Percentiles rank a stretch among this genome's conserved stretches.
phyloP scores from a whole-genome alignment of 2,888 invertebrate species.

The Myathropa florea region DNA sequence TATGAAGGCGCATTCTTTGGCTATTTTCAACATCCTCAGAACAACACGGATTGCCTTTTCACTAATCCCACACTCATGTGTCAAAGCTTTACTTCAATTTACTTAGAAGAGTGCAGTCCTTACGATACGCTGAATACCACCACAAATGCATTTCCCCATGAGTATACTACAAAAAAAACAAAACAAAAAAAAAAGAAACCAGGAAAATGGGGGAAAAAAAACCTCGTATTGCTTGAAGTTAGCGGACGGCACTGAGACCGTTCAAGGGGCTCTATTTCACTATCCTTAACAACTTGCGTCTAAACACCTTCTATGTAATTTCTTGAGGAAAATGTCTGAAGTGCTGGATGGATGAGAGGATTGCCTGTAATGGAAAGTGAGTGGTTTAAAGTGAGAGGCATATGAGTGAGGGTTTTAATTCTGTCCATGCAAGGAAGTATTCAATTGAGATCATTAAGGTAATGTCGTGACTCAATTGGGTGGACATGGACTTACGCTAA shows the following conservation, averaged over 20 bases:
- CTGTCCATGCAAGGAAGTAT: not conserved
- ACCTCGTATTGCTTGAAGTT: not conserved
- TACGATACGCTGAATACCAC: not conserved
- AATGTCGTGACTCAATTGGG: not conserved
- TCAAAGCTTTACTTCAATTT: not conserved
- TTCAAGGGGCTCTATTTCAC: not conserved
- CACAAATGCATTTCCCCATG: not conserved
- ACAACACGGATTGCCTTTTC: not conserved
- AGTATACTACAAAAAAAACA: not conserved
- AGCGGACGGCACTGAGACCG: not conserved
- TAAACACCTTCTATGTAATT: not conserved
- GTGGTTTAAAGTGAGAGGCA: not conserved
- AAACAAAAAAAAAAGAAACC: not conserved
- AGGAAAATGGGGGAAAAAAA: not conserved
- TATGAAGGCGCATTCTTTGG: not conserved
- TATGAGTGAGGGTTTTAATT: not conserved
- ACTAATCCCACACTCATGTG: not conserved
- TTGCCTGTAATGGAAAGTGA: not conserved
- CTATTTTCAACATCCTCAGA: not conserved
- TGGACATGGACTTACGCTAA: not conserved
- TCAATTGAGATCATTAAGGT: not conserved
- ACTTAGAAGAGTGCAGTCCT: not conserved
- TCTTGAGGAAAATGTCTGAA: not conserved
- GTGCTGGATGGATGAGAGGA: not conserved
- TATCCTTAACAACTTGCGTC: not conserved